Evolutionary conservation across 2,888 invertebrate genomes (phyloP).

Genomic region (Drosophila formosana): DNA sequence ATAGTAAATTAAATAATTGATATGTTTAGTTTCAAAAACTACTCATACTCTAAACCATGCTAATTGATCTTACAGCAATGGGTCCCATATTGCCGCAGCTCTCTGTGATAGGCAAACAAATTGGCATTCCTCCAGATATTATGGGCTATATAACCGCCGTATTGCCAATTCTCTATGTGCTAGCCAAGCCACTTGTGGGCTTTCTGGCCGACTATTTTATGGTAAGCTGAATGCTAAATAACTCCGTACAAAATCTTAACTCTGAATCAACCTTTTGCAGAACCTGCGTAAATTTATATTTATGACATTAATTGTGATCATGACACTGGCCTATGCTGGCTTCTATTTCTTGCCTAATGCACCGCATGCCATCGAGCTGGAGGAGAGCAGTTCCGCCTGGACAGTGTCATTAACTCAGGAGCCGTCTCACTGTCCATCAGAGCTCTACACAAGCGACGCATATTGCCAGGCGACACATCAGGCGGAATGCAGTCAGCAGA

Average conservation of each 20-base stretch:
- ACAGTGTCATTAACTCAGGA: slow-evolving; percentile 53
- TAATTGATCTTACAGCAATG: slow-evolving; percentile 87
- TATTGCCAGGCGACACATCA: slow-evolving; percentile 56
- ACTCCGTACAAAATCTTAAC: not conserved
- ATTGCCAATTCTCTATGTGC: slow-evolving; percentile 90
- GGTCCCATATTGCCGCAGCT: slow-evolving; percentile 93
- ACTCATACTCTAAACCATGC: too few species aligned
- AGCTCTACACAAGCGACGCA: slow-evolving; percentile 18
- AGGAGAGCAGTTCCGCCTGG: slow-evolving; percentile 53
- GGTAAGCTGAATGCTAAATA: slow-evolving; percentile 74
- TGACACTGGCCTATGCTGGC: slow-evolving; percentile 89
- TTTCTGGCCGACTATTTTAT: slow-evolving; percentile 91
- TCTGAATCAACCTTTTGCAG: slow-evolving; percentile 51
- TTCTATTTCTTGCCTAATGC: slow-evolving; percentile 89
- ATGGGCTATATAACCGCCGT: slow-evolving; percentile 92
- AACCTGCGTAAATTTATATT: slow-evolving; percentile 89
- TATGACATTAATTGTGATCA: slow-evolving; percentile 88
- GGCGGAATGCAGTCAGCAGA: slow-evolving; percentile 53
- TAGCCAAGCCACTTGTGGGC: slow-evolving; percentile 92
- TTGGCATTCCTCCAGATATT: slow-evolving; percentile 90
- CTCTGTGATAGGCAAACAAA: slow-evolving; percentile 91
- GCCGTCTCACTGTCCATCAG: slow-evolving; percentile 50
- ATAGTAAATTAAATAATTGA: too few species aligned
- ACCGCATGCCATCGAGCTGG: slow-evolving; percentile 63
- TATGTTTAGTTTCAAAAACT: too few species aligned